Evolutionary conservation across 2,797 vertebrate genomes (phyloP).

Genomic region (Trematomus bernacchii): DNA sequence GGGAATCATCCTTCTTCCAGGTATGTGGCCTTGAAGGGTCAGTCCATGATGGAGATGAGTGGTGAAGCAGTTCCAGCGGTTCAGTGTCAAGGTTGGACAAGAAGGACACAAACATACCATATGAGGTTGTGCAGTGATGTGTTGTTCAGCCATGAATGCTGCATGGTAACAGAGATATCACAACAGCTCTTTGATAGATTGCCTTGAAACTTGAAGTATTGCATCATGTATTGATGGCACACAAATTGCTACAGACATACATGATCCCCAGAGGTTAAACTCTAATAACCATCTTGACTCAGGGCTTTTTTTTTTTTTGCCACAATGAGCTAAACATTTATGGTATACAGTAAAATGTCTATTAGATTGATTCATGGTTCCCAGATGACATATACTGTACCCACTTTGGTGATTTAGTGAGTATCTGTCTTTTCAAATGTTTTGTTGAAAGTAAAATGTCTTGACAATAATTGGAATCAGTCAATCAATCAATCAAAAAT

Average conservation of each 20-base stretch:
- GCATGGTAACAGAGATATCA: not conserved
- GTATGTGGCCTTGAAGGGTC: conserved; percentile 23
- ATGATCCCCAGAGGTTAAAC: not conserved
- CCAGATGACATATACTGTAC: not conserved
- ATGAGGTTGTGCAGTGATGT: not conserved
- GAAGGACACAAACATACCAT: not conserved
- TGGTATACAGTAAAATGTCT: not conserved
- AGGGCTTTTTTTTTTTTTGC: not conserved
- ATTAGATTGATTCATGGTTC: not conserved
- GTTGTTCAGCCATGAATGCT: not conserved
- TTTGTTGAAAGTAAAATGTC: not conserved
- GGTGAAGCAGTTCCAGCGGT: not conserved
- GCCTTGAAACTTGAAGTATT: not conserved
- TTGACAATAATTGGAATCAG: not conserved
- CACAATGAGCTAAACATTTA: not conserved
- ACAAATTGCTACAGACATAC: not conserved
- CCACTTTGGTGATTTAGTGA: not conserved
- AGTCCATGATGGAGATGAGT: conserved; percentile 9
- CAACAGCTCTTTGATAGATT: not conserved
- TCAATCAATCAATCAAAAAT: too few relatives aligned
- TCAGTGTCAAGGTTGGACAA: conserved; percentile 13
- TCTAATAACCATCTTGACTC: not conserved
- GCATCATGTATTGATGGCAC: not conserved
- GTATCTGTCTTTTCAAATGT: too few relatives aligned
- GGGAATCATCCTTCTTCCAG: not conserved